Base-by-base conservation (phyloP, 2,888 invertebrate species). In the Syrphus vitripennis region DNA sequence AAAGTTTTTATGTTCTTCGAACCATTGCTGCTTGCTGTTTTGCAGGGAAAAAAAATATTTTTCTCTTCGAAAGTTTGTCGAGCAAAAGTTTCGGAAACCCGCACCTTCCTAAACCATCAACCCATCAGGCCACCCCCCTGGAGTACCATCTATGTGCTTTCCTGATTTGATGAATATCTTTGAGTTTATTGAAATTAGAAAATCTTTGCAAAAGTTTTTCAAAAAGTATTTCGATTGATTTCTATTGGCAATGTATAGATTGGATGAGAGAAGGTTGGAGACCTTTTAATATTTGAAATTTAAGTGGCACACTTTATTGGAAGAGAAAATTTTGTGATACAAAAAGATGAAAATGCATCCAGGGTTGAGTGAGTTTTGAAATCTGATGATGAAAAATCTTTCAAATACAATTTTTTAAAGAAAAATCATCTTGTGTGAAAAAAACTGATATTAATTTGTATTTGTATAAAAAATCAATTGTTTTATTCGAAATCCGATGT, bases 101-200 rank as follows among this genome's bases (percentile, higher is more conserved):
- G 67, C 67, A 67, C 50, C 67, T 67, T 67, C 34, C 24, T 26
- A 31, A 50, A 53, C n/a, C n/a, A 67, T 45, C 31, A 37, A 45
- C 40, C 40, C 48, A 50, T 57, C 16, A 3, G 40, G 42, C 16
- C 42, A 19, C 9, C 14, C 24, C 21, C 5, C 4, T 48, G n/a
- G n/a, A n/a, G n/a, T n/a, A 16, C 34, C 16, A 16, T 40, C 40
- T 14, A n/a, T 10, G 21, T 40, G 19, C 34, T n/a, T 9, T 61
- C 5, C 31, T 72, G 81, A 74, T 87, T 80, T 86, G 87, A 87
- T 88, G 87, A 88, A 88, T 88, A 87, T 87, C 83, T 76, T 87
- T 88, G 87, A 87, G 87, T 88, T 88, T 86, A 86, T 86, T 86
- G 82, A 86, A 86, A 86, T 86, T 86, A 82, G 86, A 82, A 82